phyloP scores from a whole-genome alignment of 2,797 vertebrate species.

The Scolopax rusticola region DNA sequence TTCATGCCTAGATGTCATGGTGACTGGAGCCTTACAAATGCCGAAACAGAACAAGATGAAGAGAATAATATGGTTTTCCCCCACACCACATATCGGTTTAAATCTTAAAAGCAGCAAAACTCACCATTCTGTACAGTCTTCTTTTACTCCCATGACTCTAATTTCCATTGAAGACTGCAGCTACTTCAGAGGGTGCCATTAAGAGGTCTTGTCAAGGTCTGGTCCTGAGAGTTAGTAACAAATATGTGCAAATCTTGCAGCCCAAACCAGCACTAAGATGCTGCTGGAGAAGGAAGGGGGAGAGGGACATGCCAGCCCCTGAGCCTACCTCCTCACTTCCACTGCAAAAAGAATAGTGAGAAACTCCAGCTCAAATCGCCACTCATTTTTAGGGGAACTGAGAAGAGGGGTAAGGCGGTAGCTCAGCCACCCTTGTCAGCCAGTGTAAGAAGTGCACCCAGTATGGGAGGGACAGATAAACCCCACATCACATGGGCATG shows the following conservation, averaged over 20 bases:
- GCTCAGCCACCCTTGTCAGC: background rate
- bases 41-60: conserved; percentile 16
- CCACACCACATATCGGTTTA: conserved; percentile 41
- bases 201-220: background rate
- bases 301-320: background rate
- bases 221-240: background rate
- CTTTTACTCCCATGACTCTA: background rate
- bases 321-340: background rate
- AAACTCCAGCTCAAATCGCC: background rate
- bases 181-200: background rate
- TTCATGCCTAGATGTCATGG: conserved; percentile 53
- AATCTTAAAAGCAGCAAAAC: conserved; percentile 52
- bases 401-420: background rate
- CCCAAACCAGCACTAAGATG: background rate
- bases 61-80: conserved; percentile 7
- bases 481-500: fast-evolving
- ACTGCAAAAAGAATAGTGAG: background rate
- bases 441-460: background rate
- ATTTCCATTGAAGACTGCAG: background rate
- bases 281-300: background rate
- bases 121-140: background rate
- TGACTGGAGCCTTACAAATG: conserved; percentile 56
- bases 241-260: background rate
- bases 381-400: background rate
- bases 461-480: fast-evolving